phyloP scores from a whole-genome alignment of 2,113 vertebrate genomes.

The Myocastor coypus region DNA sequence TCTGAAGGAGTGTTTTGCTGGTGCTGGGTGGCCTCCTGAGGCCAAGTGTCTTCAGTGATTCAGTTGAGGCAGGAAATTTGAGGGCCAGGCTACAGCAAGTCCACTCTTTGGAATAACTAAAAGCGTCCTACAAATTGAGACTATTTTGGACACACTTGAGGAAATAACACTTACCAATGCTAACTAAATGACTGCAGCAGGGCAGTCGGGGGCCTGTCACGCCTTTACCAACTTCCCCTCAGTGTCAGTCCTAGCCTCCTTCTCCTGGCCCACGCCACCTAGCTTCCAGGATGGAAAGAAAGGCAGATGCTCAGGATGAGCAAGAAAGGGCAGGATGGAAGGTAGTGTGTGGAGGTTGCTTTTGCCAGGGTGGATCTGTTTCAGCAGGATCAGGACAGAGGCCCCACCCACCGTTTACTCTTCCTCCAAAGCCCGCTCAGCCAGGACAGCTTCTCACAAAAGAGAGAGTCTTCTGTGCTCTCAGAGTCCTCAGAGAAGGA shows the following conservation, averaged over 20 bases:
- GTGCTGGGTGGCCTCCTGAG: background rate
- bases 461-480: background rate
- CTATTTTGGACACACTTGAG: conserved; percentile 45
- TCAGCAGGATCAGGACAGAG: background rate
- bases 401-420: background rate
- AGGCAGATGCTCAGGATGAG: rapidly evolving
- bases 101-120: background rate
- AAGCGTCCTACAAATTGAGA: background rate
- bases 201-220: background rate
- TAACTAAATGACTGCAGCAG: background rate
- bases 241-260: background rate
- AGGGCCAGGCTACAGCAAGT: background rate
- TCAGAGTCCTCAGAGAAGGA: background rate
- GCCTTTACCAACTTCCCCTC: background rate
- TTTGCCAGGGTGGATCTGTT: rapidly evolving
- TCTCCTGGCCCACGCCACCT: background rate
- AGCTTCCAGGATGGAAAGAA: background rate
- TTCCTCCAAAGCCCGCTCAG: background rate
- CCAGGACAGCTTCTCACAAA: background rate
- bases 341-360: rapidly evolving
- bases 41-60: background rate
- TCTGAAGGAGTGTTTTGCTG: background rate
- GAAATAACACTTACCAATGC: background rate
- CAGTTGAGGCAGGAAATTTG: background rate
- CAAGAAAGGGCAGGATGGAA: background rate